A percentile compares a stretch with the other conserved stretches of the same genome.
Evolutionary conservation across 1,140 invertebrate genomes (phyloP).

Genomic region (Bombus terrestris): DNA sequence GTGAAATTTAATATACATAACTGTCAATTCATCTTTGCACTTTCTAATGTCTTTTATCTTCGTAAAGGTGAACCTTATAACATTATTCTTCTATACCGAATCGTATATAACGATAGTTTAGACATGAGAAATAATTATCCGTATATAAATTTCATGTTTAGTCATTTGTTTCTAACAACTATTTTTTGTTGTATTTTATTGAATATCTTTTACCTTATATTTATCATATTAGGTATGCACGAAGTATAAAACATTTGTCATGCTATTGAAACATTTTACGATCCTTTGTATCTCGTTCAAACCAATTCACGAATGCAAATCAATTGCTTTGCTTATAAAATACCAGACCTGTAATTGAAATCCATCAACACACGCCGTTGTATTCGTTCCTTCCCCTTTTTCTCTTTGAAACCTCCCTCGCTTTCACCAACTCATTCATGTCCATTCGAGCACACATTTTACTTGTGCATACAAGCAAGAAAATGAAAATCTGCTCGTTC

Average conservation of each 20-base stretch:
- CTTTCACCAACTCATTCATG: conserved; percentile 33
- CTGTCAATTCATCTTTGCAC: not conserved
- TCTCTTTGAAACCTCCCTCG: not conserved
- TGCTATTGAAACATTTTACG: too few relatives aligned
- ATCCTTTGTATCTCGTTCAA: not conserved
- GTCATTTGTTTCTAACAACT: too few relatives aligned
- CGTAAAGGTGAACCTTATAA: not conserved
- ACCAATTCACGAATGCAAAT: not conserved
- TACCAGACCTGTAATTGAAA: not conserved
- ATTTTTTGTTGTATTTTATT: too few relatives aligned
- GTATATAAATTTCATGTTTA: too few relatives aligned
- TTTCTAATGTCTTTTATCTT: not conserved
- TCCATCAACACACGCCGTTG: not conserved
- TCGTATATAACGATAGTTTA: not conserved
- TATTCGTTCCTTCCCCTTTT: not conserved
- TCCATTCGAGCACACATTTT: not conserved
- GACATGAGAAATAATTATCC: not conserved
- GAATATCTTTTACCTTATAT: too few relatives aligned
- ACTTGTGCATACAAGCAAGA: not conserved
- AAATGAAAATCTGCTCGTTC: not conserved
- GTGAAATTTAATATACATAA: not conserved
- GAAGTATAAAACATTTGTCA: too few relatives aligned
- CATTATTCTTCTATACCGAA: not conserved
- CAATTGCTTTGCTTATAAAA: not conserved
- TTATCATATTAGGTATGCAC: too few relatives aligned